Percentiles rank a stretch among this genome's conserved stretches.
phyloP scores from a whole-genome alignment of 2,113 vertebrate genomes.

The Rhinopomastus cyanomelas region DNA sequence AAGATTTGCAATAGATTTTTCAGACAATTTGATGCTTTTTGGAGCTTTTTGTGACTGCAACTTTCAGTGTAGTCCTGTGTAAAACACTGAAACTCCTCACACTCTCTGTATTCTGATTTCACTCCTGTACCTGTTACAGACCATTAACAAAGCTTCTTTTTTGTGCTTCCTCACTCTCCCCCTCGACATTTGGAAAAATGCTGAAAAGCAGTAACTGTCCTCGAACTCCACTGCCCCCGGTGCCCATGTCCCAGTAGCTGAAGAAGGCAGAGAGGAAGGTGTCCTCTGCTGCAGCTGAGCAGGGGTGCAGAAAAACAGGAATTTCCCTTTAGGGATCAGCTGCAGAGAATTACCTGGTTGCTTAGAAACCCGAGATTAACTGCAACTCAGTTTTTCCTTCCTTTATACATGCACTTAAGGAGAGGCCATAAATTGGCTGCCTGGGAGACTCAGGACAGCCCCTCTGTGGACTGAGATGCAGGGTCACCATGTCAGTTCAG shows the following conservation, averaged over 20 bases:
- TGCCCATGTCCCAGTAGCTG: not conserved
- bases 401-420: not conserved
- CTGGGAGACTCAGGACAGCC: not conserved
- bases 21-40: not conserved
- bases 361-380: conserved; percentile 59
- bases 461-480: accelerated
- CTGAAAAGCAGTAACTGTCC: not conserved
- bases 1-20: not conserved
- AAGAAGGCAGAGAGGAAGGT: not conserved
- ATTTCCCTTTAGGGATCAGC: conserved; percentile 22
- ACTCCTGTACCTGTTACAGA: not conserved
- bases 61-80: not conserved
- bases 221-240: not conserved
- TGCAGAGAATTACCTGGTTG: conserved; percentile 63
- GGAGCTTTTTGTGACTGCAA: not conserved
- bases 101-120: not conserved
- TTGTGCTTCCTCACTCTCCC: not conserved
- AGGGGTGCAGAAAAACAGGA: conserved; percentile 17
- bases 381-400: conserved; percentile 37
- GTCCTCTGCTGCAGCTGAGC: not conserved
- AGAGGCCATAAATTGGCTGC: not conserved
- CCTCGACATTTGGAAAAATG: not conserved
- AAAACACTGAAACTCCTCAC: not conserved
- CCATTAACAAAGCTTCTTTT: not conserved
- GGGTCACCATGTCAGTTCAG: accelerated